phyloP scores from a whole-genome alignment of 2,113 vertebrate genomes.

The Ginglymostoma cirratum region DNA sequence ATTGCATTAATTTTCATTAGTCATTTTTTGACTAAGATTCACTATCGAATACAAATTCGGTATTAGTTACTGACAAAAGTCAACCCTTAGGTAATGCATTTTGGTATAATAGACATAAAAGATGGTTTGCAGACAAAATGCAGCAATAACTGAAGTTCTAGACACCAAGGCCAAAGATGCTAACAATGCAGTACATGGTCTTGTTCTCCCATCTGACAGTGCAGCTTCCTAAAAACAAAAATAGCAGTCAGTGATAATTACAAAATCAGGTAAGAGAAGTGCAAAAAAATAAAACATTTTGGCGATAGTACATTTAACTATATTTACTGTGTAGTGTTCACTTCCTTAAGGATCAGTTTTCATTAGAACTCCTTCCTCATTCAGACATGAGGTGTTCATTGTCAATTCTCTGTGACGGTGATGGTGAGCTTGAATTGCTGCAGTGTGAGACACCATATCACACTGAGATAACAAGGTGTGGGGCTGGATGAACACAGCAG shows the following conservation, averaged over 20 bases:
- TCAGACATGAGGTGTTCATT: no score
- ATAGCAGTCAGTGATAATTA: background rate
- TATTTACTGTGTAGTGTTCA: background rate
- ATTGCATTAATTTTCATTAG: background rate
- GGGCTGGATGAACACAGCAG: no score
- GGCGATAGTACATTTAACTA: background rate
- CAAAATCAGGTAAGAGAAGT: background rate
- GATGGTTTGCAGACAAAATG: background rate
- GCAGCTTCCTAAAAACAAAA: slow-evolving; percentile 42
- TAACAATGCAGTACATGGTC: slow-evolving; percentile 43
- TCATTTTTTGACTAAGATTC: slow-evolving; percentile 1
- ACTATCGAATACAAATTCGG: no score
- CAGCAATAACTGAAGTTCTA: slow-evolving; percentile 2
- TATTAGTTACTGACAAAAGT: background rate
- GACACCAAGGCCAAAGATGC: slow-evolving; percentile 43
- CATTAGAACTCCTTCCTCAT: no score
- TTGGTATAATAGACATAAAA: background rate
- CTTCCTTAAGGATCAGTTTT: background rate
- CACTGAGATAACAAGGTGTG: no score
- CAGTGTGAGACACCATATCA: no score
- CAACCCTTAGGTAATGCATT: background rate
- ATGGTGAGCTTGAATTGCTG: no score
- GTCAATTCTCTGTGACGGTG: no score
- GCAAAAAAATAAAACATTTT: background rate
- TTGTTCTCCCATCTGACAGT: slow-evolving; percentile 46